Evolutionary conservation across 2,797 vertebrate genomes (phyloP), one percentile per base, ranked within the genome.

Genomic region (Leptoclinus maculatus): DNA sequence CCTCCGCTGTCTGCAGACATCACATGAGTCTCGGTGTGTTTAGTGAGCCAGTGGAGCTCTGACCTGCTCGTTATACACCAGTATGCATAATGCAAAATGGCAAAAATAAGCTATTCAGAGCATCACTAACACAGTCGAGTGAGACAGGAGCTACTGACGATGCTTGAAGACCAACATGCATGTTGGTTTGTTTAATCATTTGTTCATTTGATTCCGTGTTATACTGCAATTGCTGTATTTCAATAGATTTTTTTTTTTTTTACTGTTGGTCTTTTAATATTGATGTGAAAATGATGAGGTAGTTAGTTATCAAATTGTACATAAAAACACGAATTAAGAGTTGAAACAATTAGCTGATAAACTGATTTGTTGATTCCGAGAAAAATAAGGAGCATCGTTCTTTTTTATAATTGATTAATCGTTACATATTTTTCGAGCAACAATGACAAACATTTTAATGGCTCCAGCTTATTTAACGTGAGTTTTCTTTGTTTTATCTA

Each of bases 61-160:
- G 85, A 90, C 72, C 77, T 83, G 76, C 76, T 87, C 73, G 83
- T 89, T 87, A 87, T 56, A 87, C 66, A 83, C 68, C 75, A 77
- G 57, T 41, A 69, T 82, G 71, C 70, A 86, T 80, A 78, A 81
- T 69, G 56, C 57, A 78, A 88, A 87, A 88, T 72, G 76, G 72
- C 69, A 86, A 83, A 86, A 83, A 86, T 57, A 78, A 82, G 78
- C 70, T 70, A 72, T 78, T 78, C 74, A 79, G 82, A 79, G 80
- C 84, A 83, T 82, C 76, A 80, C 71, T 78, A 86, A 83, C 51
- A 34, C 70, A 59, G 27, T 12, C 1, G 4, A 79, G 23, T 21
- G 36, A 66, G 27, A 58, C 29, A 56, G 39, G 29, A 85, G 54
- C 64, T 19, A n/a, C 66, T 27, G 43, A 60, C 53, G 27, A 0